Base-by-base conservation (phyloP, 1,140 invertebrate genomes). In the Diorhabda sublineata region DNA sequence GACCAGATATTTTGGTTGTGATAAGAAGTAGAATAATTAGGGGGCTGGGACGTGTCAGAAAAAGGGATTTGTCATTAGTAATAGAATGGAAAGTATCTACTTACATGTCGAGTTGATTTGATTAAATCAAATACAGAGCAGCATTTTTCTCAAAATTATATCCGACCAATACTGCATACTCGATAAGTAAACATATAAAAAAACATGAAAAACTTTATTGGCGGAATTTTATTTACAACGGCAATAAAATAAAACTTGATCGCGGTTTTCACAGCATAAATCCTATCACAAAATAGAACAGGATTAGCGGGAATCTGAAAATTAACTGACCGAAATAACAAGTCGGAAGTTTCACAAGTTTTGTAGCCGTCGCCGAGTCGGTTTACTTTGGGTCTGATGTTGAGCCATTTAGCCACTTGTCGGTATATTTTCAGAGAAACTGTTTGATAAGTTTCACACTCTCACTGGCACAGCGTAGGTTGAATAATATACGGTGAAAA, bases 251-350 rank as follows among this genome's bases (percentile, higher is more conserved):
- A 41, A 61, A 43, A 4, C 26, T n/a, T 8, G n/a, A 8, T 42
- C 26, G 26, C 41, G 42, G 59, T 42, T 47, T 42, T 59, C 58
- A 59, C 61, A 4, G 9, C 9, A 44, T n/a, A 45, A 63, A 63
- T 63, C 61, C 61, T 44, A 44, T 63, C 26, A 63, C 5, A 43
- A 44, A 6, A 57, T 9, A 47, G 64, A 42, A 65, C 64, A 42
- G 47, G 56, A 65, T 65, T 65, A 65, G 26, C 52, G 64, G 42
- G 47, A 65, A 65, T 41, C 64, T 57, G 52, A 42, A 65, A 65
- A 65, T 65, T 65, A 65, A 65, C 64, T 58, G 64, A 56, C 64
- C 42, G 64, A 65, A 65, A 64, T 64, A 64, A 52, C 44, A 8
- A 5, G 47, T 43, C 64, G 42, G 56, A 45, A 65, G 64, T 65